phyloP scores from a whole-genome alignment of 2,888 invertebrate species.

The Coleophora deauratella region DNA sequence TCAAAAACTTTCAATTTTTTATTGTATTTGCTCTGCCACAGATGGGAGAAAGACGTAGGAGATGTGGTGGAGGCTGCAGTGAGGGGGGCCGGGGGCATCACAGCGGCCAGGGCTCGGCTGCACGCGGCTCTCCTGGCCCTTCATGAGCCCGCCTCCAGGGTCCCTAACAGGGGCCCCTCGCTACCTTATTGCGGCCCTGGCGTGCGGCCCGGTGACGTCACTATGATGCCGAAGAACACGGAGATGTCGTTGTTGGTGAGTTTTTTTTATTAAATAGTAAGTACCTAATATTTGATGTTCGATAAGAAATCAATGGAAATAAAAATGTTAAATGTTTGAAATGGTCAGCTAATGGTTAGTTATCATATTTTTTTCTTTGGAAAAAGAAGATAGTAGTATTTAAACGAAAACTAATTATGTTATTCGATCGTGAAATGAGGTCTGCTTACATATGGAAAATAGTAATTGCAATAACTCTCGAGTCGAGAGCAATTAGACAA shows the following conservation, averaged over 20 bases:
- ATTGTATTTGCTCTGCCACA: conserved; percentile 13
- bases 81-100: conserved; percentile 59
- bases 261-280: conserved; percentile 7
- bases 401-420: no score
- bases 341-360: no score
- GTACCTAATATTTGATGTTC: no score
- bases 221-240: conserved; percentile 65
- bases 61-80: conserved; percentile 74
- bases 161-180: conserved; percentile 67
- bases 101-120: conserved; percentile 53
- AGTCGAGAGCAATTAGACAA: no score
- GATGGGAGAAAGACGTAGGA: conserved; percentile 70
- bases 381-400: no score
- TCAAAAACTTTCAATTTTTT: no score
- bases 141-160: conserved; percentile 37
- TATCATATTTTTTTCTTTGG: no score
- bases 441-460: no score
- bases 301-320: no score
- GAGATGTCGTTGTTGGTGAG: conserved; percentile 68
- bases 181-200: conserved; percentile 76
- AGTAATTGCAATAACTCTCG: no score
- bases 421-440: no score
- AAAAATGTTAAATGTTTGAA: no score
- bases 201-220: conserved; percentile 64
- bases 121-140: conserved; percentile 58